phyloP scores from a whole-genome alignment of 2,797 vertebrate species.

The Sebastiscus tertius region DNA sequence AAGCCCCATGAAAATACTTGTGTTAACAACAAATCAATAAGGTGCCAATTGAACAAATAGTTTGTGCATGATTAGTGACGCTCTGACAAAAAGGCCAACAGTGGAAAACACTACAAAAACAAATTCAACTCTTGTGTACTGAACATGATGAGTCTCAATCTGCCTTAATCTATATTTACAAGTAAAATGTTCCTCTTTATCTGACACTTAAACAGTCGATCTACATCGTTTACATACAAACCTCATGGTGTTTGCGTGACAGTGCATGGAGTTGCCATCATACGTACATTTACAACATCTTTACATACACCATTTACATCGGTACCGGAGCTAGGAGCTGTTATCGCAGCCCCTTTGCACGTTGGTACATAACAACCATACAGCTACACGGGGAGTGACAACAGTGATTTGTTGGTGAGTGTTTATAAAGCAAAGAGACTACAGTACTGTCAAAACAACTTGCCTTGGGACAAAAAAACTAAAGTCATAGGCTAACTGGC shows the following conservation, averaged over 20 bases:
- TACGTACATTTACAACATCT: conserved; percentile 72
- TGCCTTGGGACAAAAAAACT: conserved; percentile 8
- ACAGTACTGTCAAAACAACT: conserved; percentile 32
- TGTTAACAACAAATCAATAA: conserved; percentile 59
- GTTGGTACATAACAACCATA: conserved; percentile 52
- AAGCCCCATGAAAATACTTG: conserved; percentile 28
- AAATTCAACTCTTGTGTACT: conserved; percentile 33
- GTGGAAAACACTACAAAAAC: conserved; percentile 63
- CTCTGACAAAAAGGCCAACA: conserved; percentile 65
- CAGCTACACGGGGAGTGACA: conserved; percentile 62
- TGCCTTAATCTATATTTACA: conserved; percentile 62
- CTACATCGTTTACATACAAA: conserved; percentile 55
- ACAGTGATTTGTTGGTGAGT: conserved; percentile 49
- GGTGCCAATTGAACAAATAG: conserved; percentile 58
- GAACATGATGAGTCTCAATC: conserved; percentile 40
- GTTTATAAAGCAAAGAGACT: conserved; percentile 43
- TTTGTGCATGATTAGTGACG: conserved; percentile 60
- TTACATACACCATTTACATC: conserved; percentile 72
- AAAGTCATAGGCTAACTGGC: conserved; percentile 16
- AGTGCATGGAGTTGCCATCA: conserved; percentile 61
- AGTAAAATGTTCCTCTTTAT: conserved; percentile 51
- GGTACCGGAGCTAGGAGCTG: conserved; percentile 67
- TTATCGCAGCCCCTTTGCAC: conserved; percentile 44
- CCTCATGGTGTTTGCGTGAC: conserved; percentile 55
- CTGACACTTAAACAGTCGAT: conserved; percentile 56